Base-by-base conservation (phyloP, 2,797 vertebrate species). In the Muraenolepis orangiensis region DNA sequence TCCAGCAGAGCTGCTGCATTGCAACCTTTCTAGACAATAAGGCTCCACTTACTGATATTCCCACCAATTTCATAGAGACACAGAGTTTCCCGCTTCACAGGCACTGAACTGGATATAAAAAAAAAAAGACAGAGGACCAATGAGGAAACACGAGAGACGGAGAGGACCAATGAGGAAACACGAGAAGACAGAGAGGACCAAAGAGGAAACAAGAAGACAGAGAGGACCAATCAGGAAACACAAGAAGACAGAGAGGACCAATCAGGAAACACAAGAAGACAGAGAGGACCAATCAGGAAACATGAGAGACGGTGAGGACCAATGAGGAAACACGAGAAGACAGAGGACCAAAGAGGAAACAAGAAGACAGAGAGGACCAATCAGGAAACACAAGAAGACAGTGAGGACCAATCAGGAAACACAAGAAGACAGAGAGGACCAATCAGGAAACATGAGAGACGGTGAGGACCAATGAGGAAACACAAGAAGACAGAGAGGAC, bases 11-110 rank as follows among this genome's bases (percentile, higher is more conserved):
- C 42, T 20, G 42, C 42, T 18, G 42, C 20, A 20, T 57, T 51
- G 20, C 20, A 20, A 57, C 20, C 20, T 57, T n/a, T n/a, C 18
- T 23, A 61, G 51, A 69, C 26, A 29, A 11, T 2, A 11, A 13
- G 75, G 16, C 3, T 6, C 11, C 4, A 88, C 91, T 96, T 93
- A 97, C 96, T 95, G 82, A 97, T 96, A 92, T 97, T 97, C 86
- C 96, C 96, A 87, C 96, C 96, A 36, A 95, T 94, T 94, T 97
- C 96, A 92, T 94, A 96, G 73, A 98, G 92, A 88, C 91, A 95
- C 82, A 97, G 86, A 29, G 97, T 94, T 77, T 95, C 96, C 89
- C 86, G 94, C 87, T 93, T 94, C 73, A 95, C 78, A 0, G 78
- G 12, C 86, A 88, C 69, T 0, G 79, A 90, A 69, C 91, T 92